Percentiles rank a stretch among this genome's conserved stretches.
Conservation (phyloP, 2,888 invertebrate genomes). For the Melipona bicolor region DNA sequence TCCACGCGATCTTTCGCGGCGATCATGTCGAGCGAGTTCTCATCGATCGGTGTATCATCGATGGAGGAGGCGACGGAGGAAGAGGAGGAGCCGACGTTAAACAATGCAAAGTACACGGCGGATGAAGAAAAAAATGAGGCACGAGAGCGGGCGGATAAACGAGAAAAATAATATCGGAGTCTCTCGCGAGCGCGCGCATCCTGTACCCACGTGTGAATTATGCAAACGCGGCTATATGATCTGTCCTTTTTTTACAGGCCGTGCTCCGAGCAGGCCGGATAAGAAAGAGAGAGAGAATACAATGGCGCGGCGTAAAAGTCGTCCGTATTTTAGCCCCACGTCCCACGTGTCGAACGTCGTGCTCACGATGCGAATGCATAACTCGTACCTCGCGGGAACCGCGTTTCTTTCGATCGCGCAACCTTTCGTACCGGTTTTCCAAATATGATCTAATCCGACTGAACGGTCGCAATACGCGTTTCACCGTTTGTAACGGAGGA, state of each 20-base stretch:
- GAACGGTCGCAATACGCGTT: conserved; percentile 36
- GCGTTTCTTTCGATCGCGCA: conserved; percentile 30
- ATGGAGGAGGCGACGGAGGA: neutral
- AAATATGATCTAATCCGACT: conserved; percentile 64
- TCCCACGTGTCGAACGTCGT: conserved; percentile 69
- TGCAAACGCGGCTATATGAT: conserved; percentile 56
- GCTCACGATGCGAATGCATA: conserved; percentile 42
- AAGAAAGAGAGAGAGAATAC: conserved; percentile 40
- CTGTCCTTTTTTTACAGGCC: conserved; percentile 51
- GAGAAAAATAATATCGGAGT: conserved; percentile 44
- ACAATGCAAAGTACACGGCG: conserved; percentile 39
- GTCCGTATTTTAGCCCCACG: conserved; percentile 58
- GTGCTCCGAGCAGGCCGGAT: conserved; percentile 10
- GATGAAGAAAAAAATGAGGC: neutral
- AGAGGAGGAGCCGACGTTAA: conserved; percentile 10
- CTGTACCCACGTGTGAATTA: conserved; percentile 68
- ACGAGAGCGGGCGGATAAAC: conserved; percentile 21
- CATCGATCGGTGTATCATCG: neutral
- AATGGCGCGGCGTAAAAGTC: conserved; percentile 55
- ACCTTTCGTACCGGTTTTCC: conserved; percentile 56
- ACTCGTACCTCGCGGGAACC: conserved; percentile 42
- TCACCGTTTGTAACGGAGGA: conserved; percentile 30
- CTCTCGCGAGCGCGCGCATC: conserved; percentile 50
- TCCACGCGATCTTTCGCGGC: neutral
- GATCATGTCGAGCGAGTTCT: conserved; percentile 1